Conservation (phyloP, 2,888 invertebrate genomes). For the Melangyna quadrimaculata region DNA sequence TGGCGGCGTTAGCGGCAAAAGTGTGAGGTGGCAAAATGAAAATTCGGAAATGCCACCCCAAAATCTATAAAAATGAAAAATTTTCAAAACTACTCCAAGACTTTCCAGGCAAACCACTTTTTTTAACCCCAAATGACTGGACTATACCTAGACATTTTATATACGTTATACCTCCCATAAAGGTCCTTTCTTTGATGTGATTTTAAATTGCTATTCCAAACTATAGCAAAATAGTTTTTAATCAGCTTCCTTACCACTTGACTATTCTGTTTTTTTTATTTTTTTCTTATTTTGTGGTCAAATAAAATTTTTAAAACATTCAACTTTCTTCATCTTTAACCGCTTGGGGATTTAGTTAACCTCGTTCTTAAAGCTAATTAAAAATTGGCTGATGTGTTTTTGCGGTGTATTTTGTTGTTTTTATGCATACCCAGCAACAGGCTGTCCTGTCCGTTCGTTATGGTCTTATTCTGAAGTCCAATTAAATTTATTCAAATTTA, state of each 20-base stretch:
- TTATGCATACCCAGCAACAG: background rate
- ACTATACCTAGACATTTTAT: no score
- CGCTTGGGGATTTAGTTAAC: background rate
- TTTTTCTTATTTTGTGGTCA: background rate
- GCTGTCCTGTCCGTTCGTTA: background rate
- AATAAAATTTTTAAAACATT: background rate
- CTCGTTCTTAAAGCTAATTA: conserved; percentile 6
- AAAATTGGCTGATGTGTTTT: conserved; percentile 12
- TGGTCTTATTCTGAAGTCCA: background rate
- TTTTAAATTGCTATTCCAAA: background rate
- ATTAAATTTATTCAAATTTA: conserved; percentile 26
- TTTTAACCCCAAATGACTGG: no score
- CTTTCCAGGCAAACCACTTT: no score
- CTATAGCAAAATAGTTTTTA: conserved; percentile 1
- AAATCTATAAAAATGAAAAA: no score
- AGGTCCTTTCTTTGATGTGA: background rate
- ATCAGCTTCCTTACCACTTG: background rate
- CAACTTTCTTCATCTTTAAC: background rate
- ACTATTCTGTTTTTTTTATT: background rate
- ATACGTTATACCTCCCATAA: no score
- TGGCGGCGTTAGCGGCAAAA: no score
- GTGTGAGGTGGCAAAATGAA: no score
- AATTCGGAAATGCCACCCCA: no score
- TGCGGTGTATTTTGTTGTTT: background rate
- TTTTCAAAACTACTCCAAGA: no score